Evolutionary conservation across 2,797 vertebrate genomes (phyloP), one percentile per base, ranked within the genome.

Genomic region (Amazona finschi): DNA sequence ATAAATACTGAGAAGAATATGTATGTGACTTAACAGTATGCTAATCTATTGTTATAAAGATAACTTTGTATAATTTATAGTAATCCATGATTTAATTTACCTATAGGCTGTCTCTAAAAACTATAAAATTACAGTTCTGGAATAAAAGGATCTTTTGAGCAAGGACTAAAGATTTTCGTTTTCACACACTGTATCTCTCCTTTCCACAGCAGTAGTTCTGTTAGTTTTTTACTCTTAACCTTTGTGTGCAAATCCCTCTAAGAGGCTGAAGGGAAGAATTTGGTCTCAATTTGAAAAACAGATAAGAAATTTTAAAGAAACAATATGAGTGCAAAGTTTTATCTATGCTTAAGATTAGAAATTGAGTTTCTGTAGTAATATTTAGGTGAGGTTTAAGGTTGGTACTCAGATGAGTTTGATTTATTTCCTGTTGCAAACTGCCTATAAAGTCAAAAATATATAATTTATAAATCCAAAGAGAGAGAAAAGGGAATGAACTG

Each of bases 401-500:
- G 75, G 81, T 81, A 79, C 30, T 87, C n/a, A 39, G 38, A 78
- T 81, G 12, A 91, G 15, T 57, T 89, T 10, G 2, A 50, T 89
- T 84, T 85, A 53, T 77, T 91, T 87, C 46, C 72, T 85, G 17
- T 79, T 88, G 46, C 33, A 83, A 90, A 70, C 38, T 89, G 44
- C 78, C 87, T 92, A 38, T 58, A 83, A 81, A 85, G 62, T 55
- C 30, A 89, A 92, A 84, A 93, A 80, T 41, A 64, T 41, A 21
- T 76, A 47, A 78, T 81, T 80, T 87, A 64, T 93, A 86, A 83
- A 93, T 81, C 66, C 62, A 75, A 87, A 82, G 66, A 85, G 28
- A 92, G 50, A 86, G 46, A 86, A 92, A 75, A 72, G 46, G 19
- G 52, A 95, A 88, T 84, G 94, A 95, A 95, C 65, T 47, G 53